phyloP scores from a whole-genome alignment of 2,113 vertebrate genomes.

The Chinchilla lanigera region DNA sequence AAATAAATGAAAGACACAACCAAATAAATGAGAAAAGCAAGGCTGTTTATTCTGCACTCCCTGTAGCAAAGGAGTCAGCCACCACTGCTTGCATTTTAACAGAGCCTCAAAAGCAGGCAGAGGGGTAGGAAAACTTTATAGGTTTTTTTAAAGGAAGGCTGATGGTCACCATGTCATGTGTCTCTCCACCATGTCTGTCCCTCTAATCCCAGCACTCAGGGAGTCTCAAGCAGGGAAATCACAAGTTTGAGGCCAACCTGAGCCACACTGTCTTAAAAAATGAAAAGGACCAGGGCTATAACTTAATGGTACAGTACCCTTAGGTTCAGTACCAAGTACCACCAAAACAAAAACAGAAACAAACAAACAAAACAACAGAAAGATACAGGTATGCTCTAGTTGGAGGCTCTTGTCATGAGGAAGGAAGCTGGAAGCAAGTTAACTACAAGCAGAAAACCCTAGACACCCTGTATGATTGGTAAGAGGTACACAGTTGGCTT shows the following conservation, averaged over 20 bases:
- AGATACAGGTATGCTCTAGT: not conserved
- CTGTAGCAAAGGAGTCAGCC: not conserved
- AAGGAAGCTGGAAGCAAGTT: not conserved
- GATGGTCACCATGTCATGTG: not conserved
- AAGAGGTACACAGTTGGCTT: not conserved
- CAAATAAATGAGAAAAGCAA: conserved; percentile 21
- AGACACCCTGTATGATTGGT: not conserved
- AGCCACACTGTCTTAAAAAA: not conserved
- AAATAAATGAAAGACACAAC: not conserved
- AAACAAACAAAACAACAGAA: not conserved
- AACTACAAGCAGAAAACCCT: not conserved
- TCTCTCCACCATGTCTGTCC: not conserved
- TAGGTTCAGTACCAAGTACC: not conserved
- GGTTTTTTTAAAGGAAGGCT: not conserved
- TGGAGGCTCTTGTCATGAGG: not conserved
- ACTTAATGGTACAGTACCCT: not conserved
- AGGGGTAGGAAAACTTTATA: not conserved
- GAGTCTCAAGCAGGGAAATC: not conserved
- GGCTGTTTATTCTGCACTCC: not conserved
- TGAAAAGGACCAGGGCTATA: not conserved
- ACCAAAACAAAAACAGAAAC: not conserved
- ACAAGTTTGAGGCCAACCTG: not conserved
- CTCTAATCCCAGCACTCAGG: not conserved
- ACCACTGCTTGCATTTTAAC: not conserved
- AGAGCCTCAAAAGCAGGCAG: not conserved